Evolutionary conservation across 1,140 invertebrate genomes (phyloP), one percentile per base, ranked within the genome.

Genomic region (Pseudachorutes palmiensis): DNA sequence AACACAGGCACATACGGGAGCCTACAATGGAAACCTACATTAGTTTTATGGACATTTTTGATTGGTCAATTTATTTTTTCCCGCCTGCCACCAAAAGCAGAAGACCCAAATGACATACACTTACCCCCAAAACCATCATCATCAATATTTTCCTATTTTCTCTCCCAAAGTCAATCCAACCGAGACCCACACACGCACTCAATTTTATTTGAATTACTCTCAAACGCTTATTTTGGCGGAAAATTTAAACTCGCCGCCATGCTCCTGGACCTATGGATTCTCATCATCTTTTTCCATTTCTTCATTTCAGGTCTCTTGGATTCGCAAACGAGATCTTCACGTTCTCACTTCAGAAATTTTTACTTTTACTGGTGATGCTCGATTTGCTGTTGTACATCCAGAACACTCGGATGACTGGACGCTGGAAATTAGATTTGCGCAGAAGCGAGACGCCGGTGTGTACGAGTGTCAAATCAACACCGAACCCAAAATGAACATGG

Each of bases 321-420:
- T 94, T 84, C 81, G 92, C 16, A 91, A 92, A 76, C 82, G 89
- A 12, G 91, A 94, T 79, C 82, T 93, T 28, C 91, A 94, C 77
- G 92, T 94, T 75, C 80, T 94, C 62, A 94, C 91, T 0, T 90
- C 89, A 0, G 88, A 88, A 74, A 87, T 89, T 66, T 88, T 88
- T 77, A 91, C 89, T 19, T 94, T 93, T 78, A 93, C 91, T 0
- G 89, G 88, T 0, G 91, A 94, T 78, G 87, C 84, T 55, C 80
- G 91, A 71, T 94, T 93, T 79, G 87, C 88, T 59, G 87, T 92
- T 0, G 82, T 88, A 16, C 90, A 94, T 79, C 85, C 88, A 0
- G 88, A 92, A 70, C 84, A 85, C 19, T 88, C 87, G n/a, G 89
- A 94, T 73, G 90, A 94, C 76, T 96, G 92, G 92, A 89, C 89